A percentile compares a stretch with the other conserved stretches of the same genome.
Conservation (phyloP, 2,113 vertebrate genomes). For the Morphnarchus princeps region DNA sequence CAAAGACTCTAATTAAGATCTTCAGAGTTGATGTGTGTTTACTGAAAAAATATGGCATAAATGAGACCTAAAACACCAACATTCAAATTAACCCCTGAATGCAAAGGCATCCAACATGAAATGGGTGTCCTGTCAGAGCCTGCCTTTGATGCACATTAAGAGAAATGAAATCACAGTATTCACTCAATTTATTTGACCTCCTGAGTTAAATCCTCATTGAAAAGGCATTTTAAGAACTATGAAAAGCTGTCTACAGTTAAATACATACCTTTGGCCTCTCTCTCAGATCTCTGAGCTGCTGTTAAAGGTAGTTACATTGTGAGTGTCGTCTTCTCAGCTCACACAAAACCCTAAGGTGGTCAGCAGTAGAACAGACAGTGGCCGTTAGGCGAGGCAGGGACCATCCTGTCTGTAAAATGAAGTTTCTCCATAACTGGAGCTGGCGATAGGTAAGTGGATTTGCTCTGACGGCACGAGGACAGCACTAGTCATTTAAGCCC, state of each 20-base stretch:
- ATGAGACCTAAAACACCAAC: background rate
- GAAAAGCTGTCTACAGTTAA: background rate
- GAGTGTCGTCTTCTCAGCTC: background rate
- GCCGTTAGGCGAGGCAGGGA: background rate
- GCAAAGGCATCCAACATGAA: background rate
- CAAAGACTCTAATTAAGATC: slow-evolving; percentile 54
- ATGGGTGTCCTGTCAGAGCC: background rate
- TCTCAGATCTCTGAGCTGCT: background rate
- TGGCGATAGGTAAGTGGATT: background rate
- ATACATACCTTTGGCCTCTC: background rate
- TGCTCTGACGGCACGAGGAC: background rate
- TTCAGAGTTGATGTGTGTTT: slow-evolving; percentile 28
- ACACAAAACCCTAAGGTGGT: background rate
- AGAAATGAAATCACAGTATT: background rate
- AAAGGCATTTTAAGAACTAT: background rate
- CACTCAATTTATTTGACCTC: background rate
- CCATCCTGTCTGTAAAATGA: background rate
- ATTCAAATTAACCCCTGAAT: background rate
- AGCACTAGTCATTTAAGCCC: background rate
- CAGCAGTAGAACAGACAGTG: background rate
- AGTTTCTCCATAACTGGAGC: background rate
- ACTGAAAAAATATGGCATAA: background rate
- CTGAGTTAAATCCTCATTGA: background rate
- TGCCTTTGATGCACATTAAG: background rate
- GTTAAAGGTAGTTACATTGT: background rate